A percentile compares a stretch with the other conserved stretches of the same genome.
These are phyloP conservation scores for Ectobius pallidus DNA, from an alignment of 2,888 invertebrate genomes.

Conservation along the genomic window DNA sequence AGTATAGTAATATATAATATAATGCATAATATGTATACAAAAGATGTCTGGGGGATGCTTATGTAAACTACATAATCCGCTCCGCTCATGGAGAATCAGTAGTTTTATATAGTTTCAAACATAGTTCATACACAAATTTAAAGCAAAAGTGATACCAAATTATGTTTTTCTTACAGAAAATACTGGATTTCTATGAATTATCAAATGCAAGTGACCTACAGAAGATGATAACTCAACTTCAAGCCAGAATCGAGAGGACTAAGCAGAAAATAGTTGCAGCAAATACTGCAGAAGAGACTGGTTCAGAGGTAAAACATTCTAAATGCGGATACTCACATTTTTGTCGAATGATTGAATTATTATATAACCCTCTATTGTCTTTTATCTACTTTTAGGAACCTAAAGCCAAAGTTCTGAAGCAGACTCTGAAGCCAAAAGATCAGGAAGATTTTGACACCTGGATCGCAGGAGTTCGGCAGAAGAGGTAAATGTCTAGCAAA, in stretches of 20 bases:
- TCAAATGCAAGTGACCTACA: conserved; percentile 80
- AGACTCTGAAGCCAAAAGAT: conserved; percentile 52
- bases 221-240: conserved; percentile 72
- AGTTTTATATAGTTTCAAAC: too few species aligned
- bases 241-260: conserved; percentile 75
- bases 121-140: too few species aligned
- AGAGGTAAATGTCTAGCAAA: conserved; percentile 63
- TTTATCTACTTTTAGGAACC: conserved; percentile 49
- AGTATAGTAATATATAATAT: too few species aligned
- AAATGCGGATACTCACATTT: neutral
- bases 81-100: too few species aligned
- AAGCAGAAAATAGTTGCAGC: conserved; percentile 76
- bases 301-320: conserved; percentile 47
- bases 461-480: conserved; percentile 61
- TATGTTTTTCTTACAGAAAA: conserved; percentile 58
- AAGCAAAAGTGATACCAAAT: too few species aligned
- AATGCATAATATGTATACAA: too few species aligned
- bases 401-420: conserved; percentile 44
- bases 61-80: too few species aligned
- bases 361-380: too few species aligned
- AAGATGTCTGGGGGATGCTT: too few species aligned
- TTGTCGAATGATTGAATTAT: neutral
- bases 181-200: conserved; percentile 76
- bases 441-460: conserved; percentile 62
- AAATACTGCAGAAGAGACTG: conserved; percentile 67